Evolutionary conservation across 2,113 vertebrate genomes (phyloP), one percentile per base, ranked within the genome.

Genomic region (Procavia capensis): DNA sequence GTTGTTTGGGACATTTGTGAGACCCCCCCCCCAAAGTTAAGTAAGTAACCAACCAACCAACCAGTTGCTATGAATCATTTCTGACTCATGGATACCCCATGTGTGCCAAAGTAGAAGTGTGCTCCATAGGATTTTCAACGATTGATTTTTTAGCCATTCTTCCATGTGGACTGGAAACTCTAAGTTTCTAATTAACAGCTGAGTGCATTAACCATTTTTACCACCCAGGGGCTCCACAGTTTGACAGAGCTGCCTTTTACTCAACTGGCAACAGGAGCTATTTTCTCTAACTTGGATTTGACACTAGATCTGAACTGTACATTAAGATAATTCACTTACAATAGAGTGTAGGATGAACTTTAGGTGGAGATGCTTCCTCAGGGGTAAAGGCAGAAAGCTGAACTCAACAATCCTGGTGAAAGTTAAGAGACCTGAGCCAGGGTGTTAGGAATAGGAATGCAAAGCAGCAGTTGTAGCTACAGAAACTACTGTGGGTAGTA

Each of bases 291-390:
- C 66, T n/a, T 70, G 17, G 34, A 70, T 70, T 36, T 70, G 66
- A 70, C 34, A 70, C 34, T n/a, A 70, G 66, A n/a, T 59, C 66
- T 70, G 66, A 70, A n/a, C 36, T 70, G 34, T 85, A 68, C n/a
- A 91, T 90, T 54, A 86, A 64, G 34, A 86, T 54, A 91, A 86
- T 45, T 94, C 19, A 84, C 45, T 81, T 93, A 57, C 17, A 43
- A 47, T 59, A 81, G 57, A 94, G 50, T n/a, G 25, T 80, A 94
- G 76, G 34, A 70, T 75, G 92, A 81, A 64, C 1, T 86, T 79
- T 4, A 94, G 66, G 47, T 59, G 17, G 59, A 87, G 87, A 66
- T 87, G 39, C 47, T 61, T 88, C 50, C 66, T 88, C 50, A 78
- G 75, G 25, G 89, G 29, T n/a, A n/a, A 89, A 95, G 47, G 43